Conservation (phyloP, 2,888 invertebrate genomes). For the Meta bourneti region DNA sequence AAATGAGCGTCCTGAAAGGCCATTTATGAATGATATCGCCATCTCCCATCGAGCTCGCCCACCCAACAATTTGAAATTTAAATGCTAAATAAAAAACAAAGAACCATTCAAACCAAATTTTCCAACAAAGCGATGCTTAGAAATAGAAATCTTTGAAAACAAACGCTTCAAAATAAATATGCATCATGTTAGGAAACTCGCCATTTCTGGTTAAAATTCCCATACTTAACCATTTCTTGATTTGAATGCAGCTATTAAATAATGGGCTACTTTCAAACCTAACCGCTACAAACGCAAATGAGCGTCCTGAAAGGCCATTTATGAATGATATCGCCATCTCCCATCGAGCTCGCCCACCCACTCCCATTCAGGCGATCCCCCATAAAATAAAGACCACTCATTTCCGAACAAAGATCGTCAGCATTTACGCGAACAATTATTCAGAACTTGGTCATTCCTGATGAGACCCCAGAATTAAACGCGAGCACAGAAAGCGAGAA, state of each 20-base stretch:
- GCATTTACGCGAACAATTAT: slow-evolving; percentile 12
- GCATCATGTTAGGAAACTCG: no score
- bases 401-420: slow-evolving; percentile 1
- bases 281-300: not conserved
- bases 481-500: not conserved
- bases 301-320: not conserved
- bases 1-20: no score
- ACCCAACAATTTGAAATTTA: no score
- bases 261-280: not conserved
- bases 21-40: no score
- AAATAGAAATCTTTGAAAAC: no score
- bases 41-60: no score
- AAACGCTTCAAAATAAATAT: no score
- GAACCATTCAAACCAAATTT: no score
- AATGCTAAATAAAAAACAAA: no score
- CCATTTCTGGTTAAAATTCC: no score
- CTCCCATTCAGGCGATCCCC: not conserved
- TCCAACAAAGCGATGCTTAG: no score
- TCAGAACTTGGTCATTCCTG: not conserved
- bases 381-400: not conserved
- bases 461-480: slow-evolving; percentile 12
- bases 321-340: not conserved
- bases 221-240: not conserved
- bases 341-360: not conserved
- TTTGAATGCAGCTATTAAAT: not conserved